These are phyloP conservation scores for Serilophus lunatus DNA, from an alignment of 2,113 vertebrate species.

Conservation along the genomic window DNA sequence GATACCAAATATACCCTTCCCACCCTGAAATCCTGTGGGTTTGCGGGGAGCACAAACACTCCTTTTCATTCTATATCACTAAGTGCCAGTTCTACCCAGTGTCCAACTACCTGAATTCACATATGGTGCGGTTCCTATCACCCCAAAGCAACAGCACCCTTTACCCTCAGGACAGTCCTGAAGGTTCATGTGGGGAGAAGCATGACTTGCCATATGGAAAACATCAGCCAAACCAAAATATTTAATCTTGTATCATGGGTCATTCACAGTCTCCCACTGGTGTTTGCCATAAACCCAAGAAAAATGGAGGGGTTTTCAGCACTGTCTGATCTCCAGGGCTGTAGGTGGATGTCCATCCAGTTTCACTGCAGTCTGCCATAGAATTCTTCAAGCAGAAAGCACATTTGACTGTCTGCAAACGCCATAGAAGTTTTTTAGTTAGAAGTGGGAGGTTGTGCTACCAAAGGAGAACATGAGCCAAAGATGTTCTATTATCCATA, in stretches of 20 bases:
- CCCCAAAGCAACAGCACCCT: neutral
- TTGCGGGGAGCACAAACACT: slow-evolving; percentile 23
- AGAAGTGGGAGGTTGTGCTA: slow-evolving; percentile 25
- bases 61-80: neutral
- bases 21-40: neutral
- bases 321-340: neutral
- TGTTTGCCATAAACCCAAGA: neutral
- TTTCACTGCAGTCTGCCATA: neutral
- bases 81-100: neutral
- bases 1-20: slow-evolving; percentile 43
- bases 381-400: neutral
- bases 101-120: neutral
- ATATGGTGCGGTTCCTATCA: neutral
- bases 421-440: neutral
- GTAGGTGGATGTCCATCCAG: neutral
- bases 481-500: slow-evolving; percentile 42
- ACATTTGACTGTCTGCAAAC: neutral
- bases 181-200: slow-evolving; percentile 12
- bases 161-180: neutral
- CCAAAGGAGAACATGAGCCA: slow-evolving; percentile 20
- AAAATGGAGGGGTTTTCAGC: neutral
- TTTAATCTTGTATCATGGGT: neutral
- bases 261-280: neutral
- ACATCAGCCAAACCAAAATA: neutral
- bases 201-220: slow-evolving; percentile 24